phyloP scores from a whole-genome alignment of 2,797 vertebrate genomes.

The Smutsia gigantea region DNA sequence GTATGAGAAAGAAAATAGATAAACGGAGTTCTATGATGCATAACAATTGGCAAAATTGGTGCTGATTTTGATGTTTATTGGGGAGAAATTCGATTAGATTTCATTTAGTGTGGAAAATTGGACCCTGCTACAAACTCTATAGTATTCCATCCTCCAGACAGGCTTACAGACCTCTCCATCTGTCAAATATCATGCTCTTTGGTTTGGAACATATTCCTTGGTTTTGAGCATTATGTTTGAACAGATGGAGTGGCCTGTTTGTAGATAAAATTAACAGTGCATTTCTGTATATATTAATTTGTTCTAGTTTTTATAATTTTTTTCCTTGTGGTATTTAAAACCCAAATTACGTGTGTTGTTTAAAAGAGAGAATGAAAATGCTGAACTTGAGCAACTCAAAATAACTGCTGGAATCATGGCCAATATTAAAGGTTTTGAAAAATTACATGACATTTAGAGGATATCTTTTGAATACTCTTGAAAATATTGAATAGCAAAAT shows the following conservation, averaged over 20 bases:
- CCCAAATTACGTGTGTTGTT: conserved; percentile 60
- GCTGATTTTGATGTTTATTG: conserved; percentile 60
- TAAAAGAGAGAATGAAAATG: conserved; percentile 64
- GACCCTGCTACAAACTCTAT: conserved; percentile 52
- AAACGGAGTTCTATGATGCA: neutral
- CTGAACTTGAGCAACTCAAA: conserved; percentile 66
- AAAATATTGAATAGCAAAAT: neutral
- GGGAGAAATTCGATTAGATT: conserved; percentile 63
- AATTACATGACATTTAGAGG: neutral
- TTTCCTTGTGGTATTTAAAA: conserved; percentile 72
- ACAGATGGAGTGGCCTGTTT: conserved; percentile 81
- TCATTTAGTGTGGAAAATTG: conserved; percentile 70
- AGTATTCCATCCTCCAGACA: conserved; percentile 67
- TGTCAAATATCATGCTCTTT: conserved; percentile 83
- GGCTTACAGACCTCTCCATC: conserved; percentile 75
- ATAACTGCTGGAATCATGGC: neutral
- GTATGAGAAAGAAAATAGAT: conserved; percentile 24
- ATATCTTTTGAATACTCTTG: neutral
- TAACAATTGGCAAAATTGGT: conserved; percentile 50
- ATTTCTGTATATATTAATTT: conserved; percentile 80
- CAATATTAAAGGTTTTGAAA: conserved; percentile 13
- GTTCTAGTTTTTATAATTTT: conserved; percentile 77
- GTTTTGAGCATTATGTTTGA: conserved; percentile 79
- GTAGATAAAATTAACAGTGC: conserved; percentile 82
- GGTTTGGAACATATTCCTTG: conserved; percentile 82